A percentile compares a stretch with the other conserved stretches of the same genome.
Evolutionary conservation across 53 echinoderm and acorn worm species (phyloP).

Genomic region (Crossaster papposus): DNA sequence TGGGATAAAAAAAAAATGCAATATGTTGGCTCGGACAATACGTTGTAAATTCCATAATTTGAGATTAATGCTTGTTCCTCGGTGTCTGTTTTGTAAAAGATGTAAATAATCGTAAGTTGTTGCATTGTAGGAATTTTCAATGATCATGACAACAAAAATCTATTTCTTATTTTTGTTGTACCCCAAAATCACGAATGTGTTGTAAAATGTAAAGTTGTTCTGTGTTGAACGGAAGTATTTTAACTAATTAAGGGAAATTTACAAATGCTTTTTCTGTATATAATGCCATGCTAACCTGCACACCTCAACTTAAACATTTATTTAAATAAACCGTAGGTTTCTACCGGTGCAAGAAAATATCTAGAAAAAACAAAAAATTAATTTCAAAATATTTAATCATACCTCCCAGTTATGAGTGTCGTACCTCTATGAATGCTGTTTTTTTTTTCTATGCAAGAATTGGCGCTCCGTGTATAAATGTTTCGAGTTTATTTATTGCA

Average conservation of each 20-base stretch:
- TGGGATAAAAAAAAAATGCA: not conserved
- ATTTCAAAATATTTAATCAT: not conserved
- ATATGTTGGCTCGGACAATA: not conserved
- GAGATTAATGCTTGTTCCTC: not conserved
- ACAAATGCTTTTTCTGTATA: not conserved
- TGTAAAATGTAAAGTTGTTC: not conserved
- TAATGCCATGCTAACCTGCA: not conserved
- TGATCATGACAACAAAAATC: not conserved
- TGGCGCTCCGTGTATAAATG: not conserved
- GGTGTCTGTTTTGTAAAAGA: not conserved
- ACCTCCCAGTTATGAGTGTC: not conserved
- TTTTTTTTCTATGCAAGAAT: conserved; percentile 14
- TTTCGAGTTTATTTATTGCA: not conserved
- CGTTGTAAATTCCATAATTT: not conserved
- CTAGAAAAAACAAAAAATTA: not conserved
- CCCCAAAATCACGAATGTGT: not conserved
- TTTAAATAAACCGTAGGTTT: not conserved
- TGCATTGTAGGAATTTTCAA: not conserved
- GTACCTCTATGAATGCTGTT: conserved; percentile 4
- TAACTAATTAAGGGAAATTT: not conserved
- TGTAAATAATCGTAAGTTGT: conserved; percentile 7
- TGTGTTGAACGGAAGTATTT: not conserved
- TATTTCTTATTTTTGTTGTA: not conserved
- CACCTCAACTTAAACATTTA: conserved; percentile 10
- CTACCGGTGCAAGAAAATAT: not conserved